phyloP scores from a whole-genome alignment of 2,888 invertebrate genomes.

The Drosophila paramelanica region DNA sequence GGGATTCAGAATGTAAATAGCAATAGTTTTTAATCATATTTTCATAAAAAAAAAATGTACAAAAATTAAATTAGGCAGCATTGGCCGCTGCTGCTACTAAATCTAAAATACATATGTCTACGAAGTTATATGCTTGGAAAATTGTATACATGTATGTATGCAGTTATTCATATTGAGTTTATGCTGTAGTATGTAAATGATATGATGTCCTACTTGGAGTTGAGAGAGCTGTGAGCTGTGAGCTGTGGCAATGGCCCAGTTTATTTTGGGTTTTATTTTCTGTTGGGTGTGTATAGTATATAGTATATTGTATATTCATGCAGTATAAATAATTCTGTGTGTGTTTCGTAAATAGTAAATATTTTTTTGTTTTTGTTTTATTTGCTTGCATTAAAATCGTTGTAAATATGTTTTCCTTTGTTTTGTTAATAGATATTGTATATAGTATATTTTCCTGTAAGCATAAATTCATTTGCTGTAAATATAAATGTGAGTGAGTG shows the following conservation, averaged over 20 bases:
- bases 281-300: constrained; percentile 29
- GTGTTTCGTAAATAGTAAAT: constrained; percentile 57
- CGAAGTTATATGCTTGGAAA: constrained; percentile 57
- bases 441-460: constrained; percentile 49
- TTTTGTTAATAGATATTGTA: constrained; percentile 37
- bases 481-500: constrained; percentile 49
- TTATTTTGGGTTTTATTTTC: not conserved
- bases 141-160: constrained; percentile 35
- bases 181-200: constrained; percentile 55
- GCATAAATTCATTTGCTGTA: constrained; percentile 66
- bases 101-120: constrained; percentile 56
- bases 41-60: constrained; percentile 81
- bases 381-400: constrained; percentile 72
- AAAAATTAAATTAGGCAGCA: constrained; percentile 61
- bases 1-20: constrained; percentile 79
- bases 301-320: constrained; percentile 46
- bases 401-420: constrained; percentile 69
- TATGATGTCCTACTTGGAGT: constrained; percentile 60
- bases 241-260: constrained; percentile 27
- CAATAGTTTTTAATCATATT: constrained; percentile 65
- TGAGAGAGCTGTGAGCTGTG: constrained; percentile 24
- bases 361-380: constrained; percentile 16
- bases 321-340: constrained; percentile 73
- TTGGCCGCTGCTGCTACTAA: constrained; percentile 40
- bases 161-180: constrained; percentile 47